Evolutionary conservation across 2,797 vertebrate genomes (phyloP).

Genomic region (Eutrigla gurnardus): DNA sequence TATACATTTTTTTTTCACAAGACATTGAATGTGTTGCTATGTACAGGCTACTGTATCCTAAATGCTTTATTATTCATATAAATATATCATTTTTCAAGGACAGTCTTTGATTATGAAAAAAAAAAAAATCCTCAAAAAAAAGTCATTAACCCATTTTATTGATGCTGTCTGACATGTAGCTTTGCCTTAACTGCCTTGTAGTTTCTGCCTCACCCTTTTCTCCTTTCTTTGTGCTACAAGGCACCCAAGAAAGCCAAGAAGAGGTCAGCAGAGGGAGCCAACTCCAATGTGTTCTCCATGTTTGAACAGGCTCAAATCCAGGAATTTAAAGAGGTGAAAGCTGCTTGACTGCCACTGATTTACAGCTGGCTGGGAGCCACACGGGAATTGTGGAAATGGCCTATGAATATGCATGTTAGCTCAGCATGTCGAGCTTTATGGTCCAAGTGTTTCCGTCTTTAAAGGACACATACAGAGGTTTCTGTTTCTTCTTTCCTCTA

Average conservation of each 20-base stretch:
- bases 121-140: too few species aligned
- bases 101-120: not conserved
- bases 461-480: not conserved
- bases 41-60: not conserved
- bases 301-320: constrained; percentile 99
- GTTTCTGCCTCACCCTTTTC: constrained; percentile 13
- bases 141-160: not conserved
- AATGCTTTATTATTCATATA: not conserved
- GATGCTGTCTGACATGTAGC: not conserved
- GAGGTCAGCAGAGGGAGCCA: constrained; percentile 91
- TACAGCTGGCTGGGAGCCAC: not conserved
- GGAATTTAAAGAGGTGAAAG: constrained; percentile 96
- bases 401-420: constrained; percentile 9
- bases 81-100: not conserved
- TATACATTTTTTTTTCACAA: not conserved
- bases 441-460: not conserved
- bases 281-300: constrained; percentile 99
- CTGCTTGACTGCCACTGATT: constrained; percentile 11
- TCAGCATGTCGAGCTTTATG: not conserved
- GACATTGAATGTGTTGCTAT: not conserved
- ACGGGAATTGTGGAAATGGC: not conserved
- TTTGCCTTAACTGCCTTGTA: not conserved
- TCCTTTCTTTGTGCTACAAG: constrained; percentile 72
- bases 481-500: constrained; percentile 27
- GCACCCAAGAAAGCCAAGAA: constrained; percentile 98